A percentile compares a stretch with the other conserved stretches of the same genome.
Conservation (phyloP, 2,888 invertebrate species). For the Seira sanloemensis region DNA sequence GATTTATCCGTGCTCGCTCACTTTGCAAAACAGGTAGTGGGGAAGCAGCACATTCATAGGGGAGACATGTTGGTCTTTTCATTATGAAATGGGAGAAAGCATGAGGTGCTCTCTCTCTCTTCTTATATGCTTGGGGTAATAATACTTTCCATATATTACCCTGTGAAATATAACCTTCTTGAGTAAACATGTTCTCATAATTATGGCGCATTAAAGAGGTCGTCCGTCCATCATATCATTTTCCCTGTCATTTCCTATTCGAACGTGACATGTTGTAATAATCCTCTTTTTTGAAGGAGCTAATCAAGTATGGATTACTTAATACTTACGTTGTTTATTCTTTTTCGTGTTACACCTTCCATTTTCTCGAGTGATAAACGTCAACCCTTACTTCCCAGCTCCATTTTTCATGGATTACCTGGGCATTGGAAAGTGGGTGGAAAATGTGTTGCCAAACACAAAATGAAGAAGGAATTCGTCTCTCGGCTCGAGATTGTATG, state of each 20-base stretch:
- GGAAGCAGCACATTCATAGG: neutral
- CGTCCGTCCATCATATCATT: constrained; percentile 3
- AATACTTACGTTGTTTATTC: neutral
- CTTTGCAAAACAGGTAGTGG: neutral
- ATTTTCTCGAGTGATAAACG: too few species aligned
- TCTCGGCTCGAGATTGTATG: too few species aligned
- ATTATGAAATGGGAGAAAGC: neutral
- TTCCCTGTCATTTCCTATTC: constrained; percentile 12
- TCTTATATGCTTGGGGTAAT: too few species aligned
- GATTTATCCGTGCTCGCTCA: neutral
- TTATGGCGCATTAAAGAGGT: constrained; percentile 15
- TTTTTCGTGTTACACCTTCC: too few species aligned
- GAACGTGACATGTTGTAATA: neutral
- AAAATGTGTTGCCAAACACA: too few species aligned
- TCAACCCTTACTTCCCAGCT: too few species aligned
- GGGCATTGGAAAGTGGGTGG: neutral
- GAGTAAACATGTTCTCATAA: neutral
- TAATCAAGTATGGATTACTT: constrained; percentile 12
- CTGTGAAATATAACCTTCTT: too few species aligned
- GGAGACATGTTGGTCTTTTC: too few species aligned
- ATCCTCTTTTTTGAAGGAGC: neutral
- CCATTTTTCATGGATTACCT: neutral
- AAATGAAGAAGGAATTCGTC: too few species aligned
- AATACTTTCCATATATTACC: too few species aligned
- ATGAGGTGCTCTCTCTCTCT: neutral